Conservation (phyloP, 2,113 vertebrate species). For the Cranoglanis bouderius region DNA sequence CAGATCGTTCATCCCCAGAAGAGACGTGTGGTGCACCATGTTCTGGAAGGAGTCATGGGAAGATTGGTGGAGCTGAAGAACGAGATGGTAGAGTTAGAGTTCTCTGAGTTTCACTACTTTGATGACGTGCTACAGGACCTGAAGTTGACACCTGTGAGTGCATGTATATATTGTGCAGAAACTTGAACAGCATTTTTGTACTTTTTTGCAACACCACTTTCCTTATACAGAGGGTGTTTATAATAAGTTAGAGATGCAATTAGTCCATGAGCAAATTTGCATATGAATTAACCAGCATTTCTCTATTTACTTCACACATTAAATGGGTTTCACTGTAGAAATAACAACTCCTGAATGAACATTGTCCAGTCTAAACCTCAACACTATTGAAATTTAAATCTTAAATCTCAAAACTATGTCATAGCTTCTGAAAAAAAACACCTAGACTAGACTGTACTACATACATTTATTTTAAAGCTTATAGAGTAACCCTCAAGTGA, state of each 20-base stretch:
- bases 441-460: background rate
- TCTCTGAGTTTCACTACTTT: conserved; percentile 78
- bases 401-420: background rate
- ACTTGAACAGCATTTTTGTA: background rate
- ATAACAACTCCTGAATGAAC: conserved; percentile 5
- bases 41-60: conserved; percentile 80
- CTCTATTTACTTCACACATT: background rate
- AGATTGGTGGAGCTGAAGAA: conserved; percentile 82
- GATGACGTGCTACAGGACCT: conserved; percentile 78
- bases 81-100: conserved; percentile 81
- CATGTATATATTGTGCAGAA: background rate
- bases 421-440: background rate
- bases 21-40: conserved; percentile 62
- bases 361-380: background rate
- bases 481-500: background rate
- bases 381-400: conserved; percentile 3
- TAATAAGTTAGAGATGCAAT: background rate
- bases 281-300: background rate
- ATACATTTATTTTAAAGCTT: background rate
- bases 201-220: background rate
- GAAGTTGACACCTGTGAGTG: conserved; percentile 76
- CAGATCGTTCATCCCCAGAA: conserved; percentile 79
- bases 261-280: conserved; percentile 19
- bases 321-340: conserved; percentile 28
- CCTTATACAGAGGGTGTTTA: background rate